Base-by-base conservation (phyloP, 2,888 invertebrate species). In the Cheilosia pagana region DNA sequence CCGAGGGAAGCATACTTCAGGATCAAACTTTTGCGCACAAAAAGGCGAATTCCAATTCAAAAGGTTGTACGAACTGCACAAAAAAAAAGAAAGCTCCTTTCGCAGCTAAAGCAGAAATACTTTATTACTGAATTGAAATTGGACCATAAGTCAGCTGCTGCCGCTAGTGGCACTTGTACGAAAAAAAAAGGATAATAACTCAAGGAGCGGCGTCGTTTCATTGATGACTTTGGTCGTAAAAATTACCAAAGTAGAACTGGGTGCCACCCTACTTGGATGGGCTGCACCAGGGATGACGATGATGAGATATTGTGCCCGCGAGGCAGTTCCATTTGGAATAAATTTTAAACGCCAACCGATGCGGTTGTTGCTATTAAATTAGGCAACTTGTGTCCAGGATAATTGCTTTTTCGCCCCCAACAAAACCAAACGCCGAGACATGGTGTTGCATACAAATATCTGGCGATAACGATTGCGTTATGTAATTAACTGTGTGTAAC, bases 401-500 rank as follows among this genome's bases (percentile, higher is more conserved):
- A 78, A 78, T 79, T 74, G 70, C 68, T 59, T 83, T 83, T 65
- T 28, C n/a, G 39, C 28, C 35, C 28, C 50, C 19, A 39, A n/a
- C 12, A 60, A 35, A 39, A 23, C 48, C 16, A 6, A 14, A 8
- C 12, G 3, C 19, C 10, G 14, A 39, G 48, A 14, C 41, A 23
- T 78, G 68, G 39, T 8, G 28, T 43, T 74, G 79, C 78, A 75
- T 85, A 85, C 79, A 75, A 79, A 83, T 75, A 55, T 48, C 68
- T 28, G 1, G 25, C 68, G 68, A 68, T n/a, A n/a, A 39, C 65
- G 78, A 79, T 79, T 78, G 65, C 74, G 57, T 74, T 52, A 59
- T 12, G 35, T 68, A 63, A 74, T 70, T 70, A 35, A 53, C 50
- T 45, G 65, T 35, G 35, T 35, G 12, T 79, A 19, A 23, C 67